phyloP scores from a whole-genome alignment of 1,140 invertebrate species.

The Tigriopus japonicus region DNA sequence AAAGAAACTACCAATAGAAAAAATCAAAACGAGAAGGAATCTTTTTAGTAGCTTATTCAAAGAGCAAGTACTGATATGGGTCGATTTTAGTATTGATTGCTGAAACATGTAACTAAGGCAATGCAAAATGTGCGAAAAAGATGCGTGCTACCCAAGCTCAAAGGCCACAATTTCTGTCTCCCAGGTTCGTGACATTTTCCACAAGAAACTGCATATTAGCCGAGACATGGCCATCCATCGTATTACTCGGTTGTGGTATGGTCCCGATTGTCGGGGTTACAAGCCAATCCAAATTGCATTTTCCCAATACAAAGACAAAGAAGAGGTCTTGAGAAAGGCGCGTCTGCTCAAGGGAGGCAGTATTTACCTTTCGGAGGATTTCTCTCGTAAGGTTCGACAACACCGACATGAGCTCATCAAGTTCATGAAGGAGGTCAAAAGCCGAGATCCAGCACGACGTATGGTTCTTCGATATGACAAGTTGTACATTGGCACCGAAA shows the following conservation, averaged over 20 bases:
- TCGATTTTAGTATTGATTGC: neutral
- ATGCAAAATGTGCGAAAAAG: neutral
- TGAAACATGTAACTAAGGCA: neutral
- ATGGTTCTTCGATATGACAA: slow-evolving; percentile 13
- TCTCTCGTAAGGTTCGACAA: slow-evolving; percentile 12
- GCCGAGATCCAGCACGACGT: slow-evolving; percentile 5
- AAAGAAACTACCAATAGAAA: no score
- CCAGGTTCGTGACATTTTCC: slow-evolving; percentile 3
- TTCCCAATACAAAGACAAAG: slow-evolving; percentile 11
- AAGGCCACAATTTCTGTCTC: neutral
- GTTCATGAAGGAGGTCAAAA: slow-evolving; percentile 14
- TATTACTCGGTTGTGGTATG: slow-evolving; percentile 4
- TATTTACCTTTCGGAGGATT: slow-evolving; percentile 14
- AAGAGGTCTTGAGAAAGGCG: slow-evolving; percentile 10
- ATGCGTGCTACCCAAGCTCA: neutral
- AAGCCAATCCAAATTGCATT: slow-evolving; percentile 11
- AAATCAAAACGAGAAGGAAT: no score
- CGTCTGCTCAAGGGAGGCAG: slow-evolving; percentile 6
- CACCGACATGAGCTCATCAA: slow-evolving; percentile 13
- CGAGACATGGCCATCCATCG: slow-evolving; percentile 6
- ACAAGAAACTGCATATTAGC: slow-evolving; percentile 9
- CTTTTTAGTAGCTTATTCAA: no score
- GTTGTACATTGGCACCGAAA: slow-evolving; percentile 10
- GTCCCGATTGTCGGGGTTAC: slow-evolving; percentile 11
- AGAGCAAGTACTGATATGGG: neutral